Conservation (phyloP, 2,797 vertebrate genomes). For the Urophycis tenuis region DNA sequence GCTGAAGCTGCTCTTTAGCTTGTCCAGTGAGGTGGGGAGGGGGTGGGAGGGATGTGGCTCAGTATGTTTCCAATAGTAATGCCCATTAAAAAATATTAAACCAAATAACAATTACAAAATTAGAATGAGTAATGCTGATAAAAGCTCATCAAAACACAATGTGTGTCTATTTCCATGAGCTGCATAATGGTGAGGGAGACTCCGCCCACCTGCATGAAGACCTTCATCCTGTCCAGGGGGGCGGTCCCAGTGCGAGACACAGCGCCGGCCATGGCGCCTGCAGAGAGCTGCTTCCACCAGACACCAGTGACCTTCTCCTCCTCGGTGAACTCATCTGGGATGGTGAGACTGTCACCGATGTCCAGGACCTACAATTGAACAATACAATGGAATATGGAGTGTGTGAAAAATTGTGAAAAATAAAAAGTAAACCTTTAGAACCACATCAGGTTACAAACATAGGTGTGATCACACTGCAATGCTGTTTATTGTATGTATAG, state of each 20-base stretch:
- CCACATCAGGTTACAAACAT: background rate
- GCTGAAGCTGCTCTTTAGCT: no score
- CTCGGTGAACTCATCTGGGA: slow-evolving; percentile 92
- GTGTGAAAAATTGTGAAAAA: background rate
- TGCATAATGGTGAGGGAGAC: background rate
- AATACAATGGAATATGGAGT: background rate
- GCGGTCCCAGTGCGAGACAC: slow-evolving; percentile 90
- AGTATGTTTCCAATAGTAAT: background rate
- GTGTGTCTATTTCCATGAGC: background rate
- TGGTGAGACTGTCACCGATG: slow-evolving; percentile 85
- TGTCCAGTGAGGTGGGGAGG: no score
- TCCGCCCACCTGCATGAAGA: slow-evolving; percentile 88
- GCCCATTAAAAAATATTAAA: no score
- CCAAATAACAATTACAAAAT: no score
- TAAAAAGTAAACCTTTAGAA: background rate
- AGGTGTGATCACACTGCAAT: background rate
- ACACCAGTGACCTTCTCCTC: slow-evolving; percentile 85
- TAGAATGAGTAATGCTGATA: background rate
- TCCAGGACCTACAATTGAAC: slow-evolving; percentile 77
- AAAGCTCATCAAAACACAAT: background rate
- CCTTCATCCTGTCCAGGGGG: slow-evolving; percentile 87
- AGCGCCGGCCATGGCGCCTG: slow-evolving; percentile 82
- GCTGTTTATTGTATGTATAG: background rate
- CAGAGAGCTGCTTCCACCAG: slow-evolving; percentile 90
- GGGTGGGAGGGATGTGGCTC: no score